Conservation (phyloP, 2,888 invertebrate species). For the Piscicola geometra region DNA sequence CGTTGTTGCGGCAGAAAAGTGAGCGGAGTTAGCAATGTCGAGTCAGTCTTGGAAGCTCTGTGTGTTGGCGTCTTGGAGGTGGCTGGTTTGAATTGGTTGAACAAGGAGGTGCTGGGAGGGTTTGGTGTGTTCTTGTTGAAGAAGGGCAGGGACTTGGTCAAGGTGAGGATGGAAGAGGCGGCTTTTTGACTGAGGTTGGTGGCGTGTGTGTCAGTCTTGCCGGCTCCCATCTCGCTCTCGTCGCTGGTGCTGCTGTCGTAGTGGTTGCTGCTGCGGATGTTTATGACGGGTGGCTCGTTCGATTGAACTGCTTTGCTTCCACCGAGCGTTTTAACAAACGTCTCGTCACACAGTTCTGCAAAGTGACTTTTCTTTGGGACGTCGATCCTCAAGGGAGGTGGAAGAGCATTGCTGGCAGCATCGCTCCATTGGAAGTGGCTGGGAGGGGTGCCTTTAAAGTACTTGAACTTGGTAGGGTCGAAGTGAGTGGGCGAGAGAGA, state of each 20-base stretch:
- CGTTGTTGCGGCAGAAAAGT: no score
- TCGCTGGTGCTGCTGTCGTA: conserved; percentile 28
- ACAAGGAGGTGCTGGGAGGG: no score
- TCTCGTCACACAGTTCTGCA: no score
- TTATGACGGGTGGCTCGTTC: no score
- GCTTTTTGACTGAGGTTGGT: not conserved
- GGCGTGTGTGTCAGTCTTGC: no score
- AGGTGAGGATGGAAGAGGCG: not conserved
- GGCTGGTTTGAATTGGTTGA: no score
- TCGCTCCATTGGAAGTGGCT: not conserved
- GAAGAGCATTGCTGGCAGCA: no score
- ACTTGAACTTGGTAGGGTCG: conserved; percentile 45
- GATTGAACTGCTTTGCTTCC: no score
- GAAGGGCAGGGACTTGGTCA: not conserved
- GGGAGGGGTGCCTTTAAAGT: not conserved
- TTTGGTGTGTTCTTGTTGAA: not conserved
- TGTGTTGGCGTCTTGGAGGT: not conserved
- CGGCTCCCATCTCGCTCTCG: conserved; percentile 14
- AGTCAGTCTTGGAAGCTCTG: not conserved
- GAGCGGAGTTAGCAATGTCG: not conserved
- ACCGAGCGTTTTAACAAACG: no score
- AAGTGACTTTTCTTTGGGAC: no score
- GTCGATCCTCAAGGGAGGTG: no score
- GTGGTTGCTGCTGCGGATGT: not conserved
- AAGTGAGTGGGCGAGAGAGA: conserved; percentile 47